Evolutionary conservation across 2,113 vertebrate species (phyloP), one percentile per base, ranked within the genome.

Genomic region (Neopipo cinnamomea): DNA sequence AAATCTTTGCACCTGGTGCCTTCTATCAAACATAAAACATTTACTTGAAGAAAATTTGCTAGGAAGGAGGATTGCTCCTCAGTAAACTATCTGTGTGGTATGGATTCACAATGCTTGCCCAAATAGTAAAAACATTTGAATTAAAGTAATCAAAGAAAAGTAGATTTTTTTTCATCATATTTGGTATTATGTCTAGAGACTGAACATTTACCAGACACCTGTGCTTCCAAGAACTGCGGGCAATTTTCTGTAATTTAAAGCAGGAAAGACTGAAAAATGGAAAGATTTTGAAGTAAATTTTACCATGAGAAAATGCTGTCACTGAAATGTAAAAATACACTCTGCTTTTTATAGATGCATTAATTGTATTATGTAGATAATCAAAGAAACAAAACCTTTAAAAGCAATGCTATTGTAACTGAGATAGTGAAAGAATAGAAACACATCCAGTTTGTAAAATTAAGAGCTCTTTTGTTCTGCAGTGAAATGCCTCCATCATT

Each of bases 211-310:
- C 39, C 14, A 46, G 35, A 31, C 85, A 93, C 41, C 37, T 87
- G 59, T 78, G 33, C 28, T 90, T 83, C 75, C 58, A 94, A 91
- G 44, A 53, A 61, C 27, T 70, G 11, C 35, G 14, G 30, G 28
- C 21, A 93, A 74, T 93, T 93, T 91, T 92, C 47, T 89, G 37
- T 92, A 37, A 89, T 85, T 89, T 96, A 91, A 91, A 95, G 46
- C 19, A 90, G 25, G 37, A 59, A 27, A 50, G 49, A 50, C 5
- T 50, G 25, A 23, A 89, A 94, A 78, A 50, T 6, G 3, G 31
- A 41, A 91, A 70, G 23, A 14, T 86, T 92, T 72, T 62, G 4
- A 85, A 80, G 35, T 24, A 53, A 68, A 88, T 85, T 92, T 79
- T 86, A 49, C 58, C 35, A 61, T 11, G 11, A 94, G 55, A 88